Evolutionary conservation across 2,113 vertebrate species (phyloP), one percentile per base, ranked within the genome.

Genomic region (Trichechus manatus): DNA sequence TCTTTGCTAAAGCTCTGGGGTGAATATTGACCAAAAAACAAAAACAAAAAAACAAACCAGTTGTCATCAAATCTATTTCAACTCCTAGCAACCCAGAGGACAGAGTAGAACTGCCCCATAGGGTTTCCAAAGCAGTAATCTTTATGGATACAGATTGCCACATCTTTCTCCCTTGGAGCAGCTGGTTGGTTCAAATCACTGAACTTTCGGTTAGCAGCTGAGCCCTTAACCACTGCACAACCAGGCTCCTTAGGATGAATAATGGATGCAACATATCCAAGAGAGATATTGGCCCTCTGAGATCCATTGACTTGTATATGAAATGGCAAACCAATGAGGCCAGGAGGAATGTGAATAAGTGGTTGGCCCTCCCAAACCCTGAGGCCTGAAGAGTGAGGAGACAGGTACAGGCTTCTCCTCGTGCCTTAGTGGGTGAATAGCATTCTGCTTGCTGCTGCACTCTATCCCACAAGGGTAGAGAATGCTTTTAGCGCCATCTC

Each of bases 331-430:
- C 64, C 19, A 66, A 4, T 72, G 9, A 83, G 4, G 20, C 63
- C 0, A 31, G 0, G 39, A 39, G 13, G 2, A 20, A 79, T 19
- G 22, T 61, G 66, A 77, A 15, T 29, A 63, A 74, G 4, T 50
- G 7, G 3, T 7, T 39, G 3, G 8, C 22, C 6, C 3, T 44
- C 50, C 15, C 22, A 14, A 72, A 6, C 3, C 2, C 3, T 78
- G 59, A 94, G 11, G 29, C 5, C 50, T 75, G 6, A 61, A 14
- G 20, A 22, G 1, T 63, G 6, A 87, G 17, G 47, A 72, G 10
- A 70, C 7, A 29, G 14, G 25, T 22, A 11, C 27, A 23, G 0
- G 3, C 4, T 53, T 77, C 82, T 77, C 3, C 17, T 47, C 14
- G 23, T 59, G 13, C 6, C 13, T 25, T 19, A 36, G 27, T 42